Base-by-base conservation (phyloP, 2,797 vertebrate species). In the Clarias platycephalus region DNA sequence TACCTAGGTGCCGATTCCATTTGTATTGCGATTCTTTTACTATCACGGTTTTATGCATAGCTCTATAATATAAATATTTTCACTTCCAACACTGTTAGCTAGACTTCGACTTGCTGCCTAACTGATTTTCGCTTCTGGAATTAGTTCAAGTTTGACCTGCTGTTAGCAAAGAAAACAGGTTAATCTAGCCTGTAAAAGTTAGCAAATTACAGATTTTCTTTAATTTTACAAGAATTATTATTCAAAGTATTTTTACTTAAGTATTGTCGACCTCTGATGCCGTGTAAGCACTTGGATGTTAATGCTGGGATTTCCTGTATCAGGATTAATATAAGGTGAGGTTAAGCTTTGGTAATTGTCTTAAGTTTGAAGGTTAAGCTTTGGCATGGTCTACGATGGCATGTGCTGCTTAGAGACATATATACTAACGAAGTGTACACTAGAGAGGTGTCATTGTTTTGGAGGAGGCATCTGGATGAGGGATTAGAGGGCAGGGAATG, bases 401-500 rank as follows among this genome's bases (percentile, higher is more conserved):
- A 16, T 78, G 15, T 58, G 37, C 57, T n/a, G 40, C 13, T 44
- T 80, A 26, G 77, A 44, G 58, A 78, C 24, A 15, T 78, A 40
- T 37, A 62, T 60, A 64, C 34, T 24, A 37, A 37, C 6, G 57
- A 78, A 78, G 57, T 31, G 57, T 78, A 37, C 76, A 31, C 26
- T 20, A 31, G 72, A 31, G 49, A 74, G 1, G n/a, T 58, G 74
- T 62, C 62, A 78, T 31, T 40, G 22, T 34, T 79, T 79, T 79
- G 76, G 20, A n/a, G 68, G 68, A 71, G 68, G 68, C 68, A 37
- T 20, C 22, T 57, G 72, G 26, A 24, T 34, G 55, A 62, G 24
- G 37, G 58, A 62, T 78, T 63, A 81, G 71, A 81, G 63, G 34
- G 80, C 67, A 58, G 70, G 78, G 67, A 37, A n/a, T 66, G 55